phyloP scores from a whole-genome alignment of 2,113 vertebrate species.

The Neogobius melanostomus region DNA sequence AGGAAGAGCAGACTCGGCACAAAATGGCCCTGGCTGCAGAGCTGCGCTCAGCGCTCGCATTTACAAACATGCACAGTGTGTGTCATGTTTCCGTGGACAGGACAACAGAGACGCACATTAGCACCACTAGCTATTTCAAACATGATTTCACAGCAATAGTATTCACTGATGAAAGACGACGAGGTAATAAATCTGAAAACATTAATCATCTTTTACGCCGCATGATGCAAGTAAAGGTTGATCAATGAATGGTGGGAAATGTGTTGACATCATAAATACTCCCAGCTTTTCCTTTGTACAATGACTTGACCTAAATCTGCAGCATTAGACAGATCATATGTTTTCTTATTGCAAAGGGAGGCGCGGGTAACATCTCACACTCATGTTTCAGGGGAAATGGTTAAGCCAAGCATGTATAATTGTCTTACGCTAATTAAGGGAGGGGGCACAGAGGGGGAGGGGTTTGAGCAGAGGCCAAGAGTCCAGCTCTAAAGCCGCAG shows the following conservation, averaged over 20 bases:
- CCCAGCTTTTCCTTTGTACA: neutral
- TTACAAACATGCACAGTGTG: slow-evolving; percentile 31
- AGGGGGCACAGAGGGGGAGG: slow-evolving; percentile 17
- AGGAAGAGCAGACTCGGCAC: slow-evolving; percentile 90
- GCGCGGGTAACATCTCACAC: slow-evolving; percentile 59
- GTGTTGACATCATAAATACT: neutral
- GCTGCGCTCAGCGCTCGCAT: slow-evolving; percentile 81
- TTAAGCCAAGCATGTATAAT: slow-evolving; percentile 82
- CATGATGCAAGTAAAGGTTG: neutral
- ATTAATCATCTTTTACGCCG: neutral
- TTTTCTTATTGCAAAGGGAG: slow-evolving; percentile 37
- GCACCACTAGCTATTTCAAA: slow-evolving; percentile 28
- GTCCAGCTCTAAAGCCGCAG: slow-evolving; percentile 46
- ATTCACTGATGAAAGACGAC: slow-evolving; percentile 3
- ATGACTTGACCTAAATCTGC: slow-evolving; percentile 61
- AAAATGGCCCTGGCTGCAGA: slow-evolving; percentile 80
- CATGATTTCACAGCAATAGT: slow-evolving; percentile 30
- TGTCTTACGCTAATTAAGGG: slow-evolving; percentile 80
- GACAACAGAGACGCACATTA: slow-evolving; percentile 56
- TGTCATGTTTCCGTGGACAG: slow-evolving; percentile 73
- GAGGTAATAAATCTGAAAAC: slow-evolving; percentile 3
- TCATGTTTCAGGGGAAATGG: slow-evolving; percentile 76
- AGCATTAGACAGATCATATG: slow-evolving; percentile 41
- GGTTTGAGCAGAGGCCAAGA: slow-evolving; percentile 47
- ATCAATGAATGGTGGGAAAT: neutral